phyloP scores from a whole-genome alignment of 2,888 invertebrate genomes.

The Agrypnus murinus region DNA sequence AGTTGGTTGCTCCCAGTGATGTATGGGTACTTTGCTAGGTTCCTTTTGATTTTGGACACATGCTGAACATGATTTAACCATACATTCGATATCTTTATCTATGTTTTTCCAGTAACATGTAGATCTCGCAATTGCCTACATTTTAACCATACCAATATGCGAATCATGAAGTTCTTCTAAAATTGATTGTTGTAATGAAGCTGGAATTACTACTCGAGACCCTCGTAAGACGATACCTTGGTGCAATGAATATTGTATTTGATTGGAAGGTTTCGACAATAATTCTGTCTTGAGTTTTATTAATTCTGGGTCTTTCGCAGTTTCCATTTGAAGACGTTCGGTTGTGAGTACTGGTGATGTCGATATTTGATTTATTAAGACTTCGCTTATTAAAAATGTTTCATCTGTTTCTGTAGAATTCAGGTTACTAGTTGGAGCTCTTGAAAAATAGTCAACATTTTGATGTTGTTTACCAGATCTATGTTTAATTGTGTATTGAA shows the following conservation, averaged over 20 bases:
- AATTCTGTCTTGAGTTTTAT: not conserved
- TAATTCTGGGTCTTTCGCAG: not conserved
- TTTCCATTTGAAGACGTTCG: not conserved
- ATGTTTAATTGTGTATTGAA: conserved; percentile 7
- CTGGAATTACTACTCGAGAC: not conserved
- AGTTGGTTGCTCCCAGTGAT: not conserved
- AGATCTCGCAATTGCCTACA: not conserved
- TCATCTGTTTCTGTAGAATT: not conserved
- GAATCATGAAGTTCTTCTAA: not conserved
- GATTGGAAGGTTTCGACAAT: not conserved
- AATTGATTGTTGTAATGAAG: not conserved
- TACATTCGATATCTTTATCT: not conserved
- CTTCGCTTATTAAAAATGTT: not conserved
- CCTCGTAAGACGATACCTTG: not conserved
- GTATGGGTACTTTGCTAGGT: not conserved
- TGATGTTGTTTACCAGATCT: not conserved
- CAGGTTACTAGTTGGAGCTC: not conserved
- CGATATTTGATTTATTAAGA: not conserved
- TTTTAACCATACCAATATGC: not conserved
- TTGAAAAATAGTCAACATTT: conserved; percentile 12
- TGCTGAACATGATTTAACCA: not conserved
- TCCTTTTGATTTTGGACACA: not conserved
- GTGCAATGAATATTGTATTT: not conserved
- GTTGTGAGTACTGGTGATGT: not conserved
- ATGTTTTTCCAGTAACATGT: not conserved